Conservation (phyloP, 2,888 invertebrate genomes). For the Lottia scabra region DNA sequence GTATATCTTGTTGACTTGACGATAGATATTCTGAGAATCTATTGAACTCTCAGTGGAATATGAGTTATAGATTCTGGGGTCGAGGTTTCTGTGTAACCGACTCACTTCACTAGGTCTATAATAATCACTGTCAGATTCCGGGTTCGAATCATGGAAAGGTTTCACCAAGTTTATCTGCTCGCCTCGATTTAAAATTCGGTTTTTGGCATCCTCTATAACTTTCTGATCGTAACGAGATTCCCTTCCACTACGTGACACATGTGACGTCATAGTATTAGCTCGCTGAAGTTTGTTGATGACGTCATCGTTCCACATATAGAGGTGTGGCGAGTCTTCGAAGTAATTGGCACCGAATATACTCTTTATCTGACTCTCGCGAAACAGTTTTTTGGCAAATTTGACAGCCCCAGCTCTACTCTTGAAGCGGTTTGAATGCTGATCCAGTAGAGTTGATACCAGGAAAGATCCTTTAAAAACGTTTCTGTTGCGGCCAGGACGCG, state of each 20-base stretch:
- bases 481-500: constrained; percentile 32
- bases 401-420: constrained; percentile 50
- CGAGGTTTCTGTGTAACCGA: neutral
- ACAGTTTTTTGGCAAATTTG: constrained; percentile 57
- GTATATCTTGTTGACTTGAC: constrained; percentile 37
- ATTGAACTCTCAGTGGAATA: constrained; percentile 39
- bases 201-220: constrained; percentile 33
- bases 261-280: constrained; percentile 40
- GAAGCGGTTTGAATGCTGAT: constrained; percentile 53
- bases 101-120: neutral
- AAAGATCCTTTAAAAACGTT: constrained; percentile 62
- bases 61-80: constrained; percentile 5
- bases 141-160: constrained; percentile 43
- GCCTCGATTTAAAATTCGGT: constrained; percentile 32
- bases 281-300: constrained; percentile 31
- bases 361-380: constrained; percentile 54
- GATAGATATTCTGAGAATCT: constrained; percentile 46
- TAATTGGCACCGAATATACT: constrained; percentile 52
- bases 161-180: constrained; percentile 36
- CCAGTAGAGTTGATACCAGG: constrained; percentile 59
- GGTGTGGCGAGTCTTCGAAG: constrained; percentile 63
- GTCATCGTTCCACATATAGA: constrained; percentile 57
- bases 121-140: constrained; percentile 43
- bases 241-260: neutral
- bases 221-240: constrained; percentile 18